These are phyloP conservation scores for Papilio protenor DNA, from an alignment of 2,888 invertebrate species.

Conservation along the genomic window DNA sequence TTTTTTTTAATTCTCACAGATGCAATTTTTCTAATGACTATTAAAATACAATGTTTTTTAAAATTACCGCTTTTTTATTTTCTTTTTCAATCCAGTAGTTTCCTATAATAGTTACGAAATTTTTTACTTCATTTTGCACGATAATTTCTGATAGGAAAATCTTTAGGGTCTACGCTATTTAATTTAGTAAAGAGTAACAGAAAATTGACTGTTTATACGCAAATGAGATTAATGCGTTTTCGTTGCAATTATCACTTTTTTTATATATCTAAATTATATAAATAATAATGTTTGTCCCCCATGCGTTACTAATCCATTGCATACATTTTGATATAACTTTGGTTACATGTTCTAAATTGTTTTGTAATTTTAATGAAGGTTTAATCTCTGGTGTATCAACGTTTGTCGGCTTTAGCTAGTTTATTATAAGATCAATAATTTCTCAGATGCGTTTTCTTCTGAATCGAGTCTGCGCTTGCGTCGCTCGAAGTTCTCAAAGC, in stretches of 20 bases:
- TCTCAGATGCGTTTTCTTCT: slow-evolving; percentile 48
- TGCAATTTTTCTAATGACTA: slow-evolving; percentile 27
- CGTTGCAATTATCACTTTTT: no score
- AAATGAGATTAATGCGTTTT: no score
- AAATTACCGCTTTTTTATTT: slow-evolving; percentile 16
- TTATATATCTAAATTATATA: no score
- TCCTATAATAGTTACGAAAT: not conserved
- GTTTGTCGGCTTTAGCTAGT: not conserved
- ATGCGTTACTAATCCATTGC: no score
- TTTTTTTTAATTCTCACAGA: slow-evolving; percentile 21
- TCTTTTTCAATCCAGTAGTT: not conserved
- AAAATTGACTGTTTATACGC: no score
- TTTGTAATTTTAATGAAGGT: not conserved
- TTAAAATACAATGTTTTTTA: slow-evolving; percentile 25
- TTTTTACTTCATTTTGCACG: no score
- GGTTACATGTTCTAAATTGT: no score
- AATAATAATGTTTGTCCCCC: not conserved
- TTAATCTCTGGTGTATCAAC: not conserved
- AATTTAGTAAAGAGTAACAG: no score
- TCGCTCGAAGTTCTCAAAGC: slow-evolving; percentile 66
- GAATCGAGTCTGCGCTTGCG: slow-evolving; percentile 57
- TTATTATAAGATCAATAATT: not conserved
- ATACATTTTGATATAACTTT: no score
- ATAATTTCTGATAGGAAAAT: no score
- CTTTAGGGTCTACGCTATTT: no score